These are phyloP conservation scores for Cynopterus brachyotis DNA, from an alignment of 2,113 vertebrate genomes.

Conservation along the genomic window DNA sequence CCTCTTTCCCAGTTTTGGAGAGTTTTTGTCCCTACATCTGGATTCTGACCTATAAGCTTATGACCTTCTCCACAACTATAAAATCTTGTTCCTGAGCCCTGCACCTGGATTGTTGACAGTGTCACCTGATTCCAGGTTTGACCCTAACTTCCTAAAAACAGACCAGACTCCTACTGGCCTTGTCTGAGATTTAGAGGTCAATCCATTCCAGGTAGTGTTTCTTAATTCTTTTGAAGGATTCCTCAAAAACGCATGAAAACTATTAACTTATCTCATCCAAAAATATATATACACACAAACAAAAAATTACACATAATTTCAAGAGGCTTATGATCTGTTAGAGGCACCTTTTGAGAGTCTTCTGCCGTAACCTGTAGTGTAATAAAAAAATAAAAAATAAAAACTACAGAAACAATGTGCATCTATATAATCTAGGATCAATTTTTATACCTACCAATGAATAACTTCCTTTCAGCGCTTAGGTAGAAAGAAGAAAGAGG, in stretches of 20 bases:
- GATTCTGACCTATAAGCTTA: background rate
- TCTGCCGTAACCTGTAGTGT: background rate
- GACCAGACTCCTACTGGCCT: background rate
- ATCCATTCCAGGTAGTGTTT: background rate
- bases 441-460: background rate
- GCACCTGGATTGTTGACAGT: background rate
- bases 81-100: background rate
- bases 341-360: background rate
- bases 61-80: background rate
- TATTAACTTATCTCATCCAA: background rate
- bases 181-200: background rate
- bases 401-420: background rate
- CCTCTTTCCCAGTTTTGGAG: background rate
- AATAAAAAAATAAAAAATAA: background rate
- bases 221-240: background rate
- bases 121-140: background rate
- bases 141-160: background rate
- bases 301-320: background rate
- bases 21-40: background rate
- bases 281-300: background rate
- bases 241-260: background rate
- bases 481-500: background rate
- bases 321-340: background rate
- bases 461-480: background rate
- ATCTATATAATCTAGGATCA: background rate